These are phyloP conservation scores for Spatula versicolor DNA, from an alignment of 2,797 vertebrate genomes.

Conservation along the genomic window DNA sequence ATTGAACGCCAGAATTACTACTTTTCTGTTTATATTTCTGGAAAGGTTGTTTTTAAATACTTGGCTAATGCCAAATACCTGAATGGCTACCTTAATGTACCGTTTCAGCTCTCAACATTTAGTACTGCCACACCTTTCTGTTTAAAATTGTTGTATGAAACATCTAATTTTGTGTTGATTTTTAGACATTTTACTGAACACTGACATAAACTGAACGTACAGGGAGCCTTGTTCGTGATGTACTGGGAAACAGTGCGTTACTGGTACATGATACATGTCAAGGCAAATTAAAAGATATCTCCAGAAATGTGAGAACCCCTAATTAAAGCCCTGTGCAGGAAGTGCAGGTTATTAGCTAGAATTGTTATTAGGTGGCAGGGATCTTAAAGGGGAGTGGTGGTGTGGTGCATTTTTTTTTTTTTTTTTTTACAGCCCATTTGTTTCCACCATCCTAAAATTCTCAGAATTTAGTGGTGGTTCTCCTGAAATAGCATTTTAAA, in stretches of 20 bases:
- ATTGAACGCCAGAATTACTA: not conserved
- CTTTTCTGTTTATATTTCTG: not conserved
- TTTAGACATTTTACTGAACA: not conserved
- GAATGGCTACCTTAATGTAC: not conserved
- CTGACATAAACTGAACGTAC: not conserved
- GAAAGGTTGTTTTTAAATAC: not conserved
- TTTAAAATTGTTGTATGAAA: not conserved
- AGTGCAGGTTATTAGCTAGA: not conserved
- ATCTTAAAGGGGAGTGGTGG: not conserved
- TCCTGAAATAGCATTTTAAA: conserved; percentile 20
- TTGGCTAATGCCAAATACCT: not conserved
- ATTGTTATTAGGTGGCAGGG: not conserved
- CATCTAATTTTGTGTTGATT: not conserved
- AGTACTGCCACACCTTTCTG: not conserved
- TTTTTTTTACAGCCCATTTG: not conserved
- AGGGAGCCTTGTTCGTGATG: not conserved
- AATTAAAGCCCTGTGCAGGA: not conserved
- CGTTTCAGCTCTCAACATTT: not conserved
- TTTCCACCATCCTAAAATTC: not conserved
- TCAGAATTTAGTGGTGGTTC: not conserved
- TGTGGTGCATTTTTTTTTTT: not conserved
- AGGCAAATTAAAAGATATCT: not conserved
- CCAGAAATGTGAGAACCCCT: not conserved
- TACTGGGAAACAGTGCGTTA: not conserved
- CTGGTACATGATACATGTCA: not conserved